A percentile compares a stretch with the other conserved stretches of the same genome.
Evolutionary conservation across 2,888 invertebrate species (phyloP).

Genomic region (Drosophila heteroneura): DNA sequence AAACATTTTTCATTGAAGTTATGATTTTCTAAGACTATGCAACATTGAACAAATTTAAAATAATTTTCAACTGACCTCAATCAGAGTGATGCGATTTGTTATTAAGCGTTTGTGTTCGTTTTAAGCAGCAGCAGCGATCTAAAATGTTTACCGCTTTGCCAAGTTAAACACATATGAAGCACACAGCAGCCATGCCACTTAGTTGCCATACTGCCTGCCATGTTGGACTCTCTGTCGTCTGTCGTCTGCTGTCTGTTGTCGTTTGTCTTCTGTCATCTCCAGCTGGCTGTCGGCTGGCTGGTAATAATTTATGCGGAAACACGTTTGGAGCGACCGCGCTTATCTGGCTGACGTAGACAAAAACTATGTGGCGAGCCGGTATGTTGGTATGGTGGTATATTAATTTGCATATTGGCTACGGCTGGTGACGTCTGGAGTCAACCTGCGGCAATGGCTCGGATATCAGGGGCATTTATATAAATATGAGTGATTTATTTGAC

Average conservation of each 20-base stretch:
- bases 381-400: conserved; percentile 27
- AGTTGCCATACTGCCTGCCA: conserved; percentile 49
- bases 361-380: conserved; percentile 19
- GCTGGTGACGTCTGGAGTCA: conserved; percentile 31
- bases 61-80: not conserved
- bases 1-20: not conserved
- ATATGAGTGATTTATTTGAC: conserved; percentile 84
- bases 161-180: conserved; percentile 11
- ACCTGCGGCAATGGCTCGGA: conserved; percentile 43
- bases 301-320: conserved; percentile 78
- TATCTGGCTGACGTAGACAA: conserved; percentile 51
- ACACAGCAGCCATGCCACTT: conserved; percentile 31
- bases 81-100: not conserved
- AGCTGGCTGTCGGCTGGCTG: conserved; percentile 10
- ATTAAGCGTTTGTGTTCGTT: not conserved
- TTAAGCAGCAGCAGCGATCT: not conserved
- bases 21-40: not conserved
- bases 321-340: conserved; percentile 72
- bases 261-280: conserved; percentile 13
- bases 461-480: conserved; percentile 80
- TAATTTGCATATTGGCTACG: conserved; percentile 55
- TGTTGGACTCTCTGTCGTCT: conserved; percentile 26
- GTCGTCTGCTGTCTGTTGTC: not conserved
- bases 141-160: conserved; percentile 5
- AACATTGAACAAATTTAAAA: not conserved